Evolutionary conservation across 2,888 invertebrate genomes (phyloP), one percentile per base, ranked within the genome.

Genomic region (Flexamia atlantica): DNA sequence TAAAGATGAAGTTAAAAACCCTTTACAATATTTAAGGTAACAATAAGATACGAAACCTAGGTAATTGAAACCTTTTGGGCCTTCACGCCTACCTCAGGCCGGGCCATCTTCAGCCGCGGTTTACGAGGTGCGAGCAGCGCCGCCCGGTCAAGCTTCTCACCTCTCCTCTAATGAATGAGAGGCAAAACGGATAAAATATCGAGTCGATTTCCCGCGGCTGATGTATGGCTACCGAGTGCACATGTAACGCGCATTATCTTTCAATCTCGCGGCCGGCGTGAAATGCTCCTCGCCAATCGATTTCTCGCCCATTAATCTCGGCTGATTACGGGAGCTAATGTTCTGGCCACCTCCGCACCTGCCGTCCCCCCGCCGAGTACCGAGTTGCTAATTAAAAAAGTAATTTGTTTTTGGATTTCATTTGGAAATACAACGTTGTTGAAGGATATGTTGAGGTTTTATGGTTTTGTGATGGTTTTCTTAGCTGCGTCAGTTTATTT

Each of bases 231-330:
- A 76, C 76, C 76, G 76, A 50, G 25, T 50, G 76, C 50, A 50
- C 76, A 76, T 76, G 76, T 76, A 76, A 74, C 74, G 76, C 76
- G 76, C 76, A 76, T 76, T 76, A 76, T 76, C 76, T 76, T 76
- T 76, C 76, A 76, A 76, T 76, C 76, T 76, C 25, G 46, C 72
- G 68, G 68, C 30, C 20, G 36, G 72, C 50, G 76, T 76, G 76
- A 76, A 76, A 76, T 50, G 76, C 32, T 76, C 76, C 74, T 74
- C 76, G 76, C 76, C 76, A 76, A 76, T 76, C 76, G 76, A 76
- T 76, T 76, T 76, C 76, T 50, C 76, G 76, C 17, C 28, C 76
- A 30, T 76, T 46, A 76, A 76, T 76, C 76, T 50, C 53, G 17
- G 12, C 50, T 76, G 76, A 76, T 76, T 32, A 76, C 76, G 32